These are phyloP conservation scores for Calonectris borealis DNA, from an alignment of 2,113 vertebrate genomes.

Conservation along the genomic window DNA sequence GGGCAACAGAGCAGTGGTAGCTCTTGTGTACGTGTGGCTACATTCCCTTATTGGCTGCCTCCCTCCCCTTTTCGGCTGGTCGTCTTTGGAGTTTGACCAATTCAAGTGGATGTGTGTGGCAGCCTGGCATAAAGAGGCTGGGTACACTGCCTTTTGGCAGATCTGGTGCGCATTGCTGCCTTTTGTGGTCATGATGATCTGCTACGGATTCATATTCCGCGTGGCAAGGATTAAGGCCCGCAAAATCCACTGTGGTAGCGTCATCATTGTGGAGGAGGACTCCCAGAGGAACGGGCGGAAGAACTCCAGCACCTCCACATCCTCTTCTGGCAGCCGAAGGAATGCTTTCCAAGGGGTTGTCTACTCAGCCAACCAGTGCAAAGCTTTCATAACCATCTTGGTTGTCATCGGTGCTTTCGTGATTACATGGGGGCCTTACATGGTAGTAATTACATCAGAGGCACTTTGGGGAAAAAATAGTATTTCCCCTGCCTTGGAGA, in stretches of 20 bases:
- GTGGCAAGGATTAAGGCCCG: constrained; percentile 96
- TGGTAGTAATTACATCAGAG: constrained; percentile 89
- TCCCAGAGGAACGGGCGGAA: constrained; percentile 85
- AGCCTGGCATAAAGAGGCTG: constrained; percentile 87
- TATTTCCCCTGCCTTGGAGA: constrained; percentile 88
- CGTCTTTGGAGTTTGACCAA: constrained; percentile 91
- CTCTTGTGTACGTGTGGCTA: constrained; percentile 92
- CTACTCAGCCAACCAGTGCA: constrained; percentile 96
- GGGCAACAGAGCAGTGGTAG: constrained; percentile 89
- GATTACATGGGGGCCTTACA: constrained; percentile 94
- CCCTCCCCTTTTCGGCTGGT: constrained; percentile 96
- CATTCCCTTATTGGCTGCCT: constrained; percentile 93
- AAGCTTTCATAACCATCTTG: constrained; percentile 93
- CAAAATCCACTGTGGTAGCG: constrained; percentile 91
- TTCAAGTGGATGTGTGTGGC: constrained; percentile 98
- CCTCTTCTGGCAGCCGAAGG: constrained; percentile 88
- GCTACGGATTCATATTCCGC: constrained; percentile 95
- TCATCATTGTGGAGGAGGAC: constrained; percentile 83
- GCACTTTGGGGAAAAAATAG: constrained; percentile 90
- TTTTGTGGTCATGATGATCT: constrained; percentile 87
- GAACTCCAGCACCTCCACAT: constrained; percentile 93
- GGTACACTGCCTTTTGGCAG: constrained; percentile 94
- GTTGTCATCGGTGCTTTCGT: constrained; percentile 94
- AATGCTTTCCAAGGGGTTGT: constrained; percentile 82
- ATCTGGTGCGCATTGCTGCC: constrained; percentile 91